phyloP scores from a whole-genome alignment of 1,140 invertebrate genomes.

The Atta colombica region DNA sequence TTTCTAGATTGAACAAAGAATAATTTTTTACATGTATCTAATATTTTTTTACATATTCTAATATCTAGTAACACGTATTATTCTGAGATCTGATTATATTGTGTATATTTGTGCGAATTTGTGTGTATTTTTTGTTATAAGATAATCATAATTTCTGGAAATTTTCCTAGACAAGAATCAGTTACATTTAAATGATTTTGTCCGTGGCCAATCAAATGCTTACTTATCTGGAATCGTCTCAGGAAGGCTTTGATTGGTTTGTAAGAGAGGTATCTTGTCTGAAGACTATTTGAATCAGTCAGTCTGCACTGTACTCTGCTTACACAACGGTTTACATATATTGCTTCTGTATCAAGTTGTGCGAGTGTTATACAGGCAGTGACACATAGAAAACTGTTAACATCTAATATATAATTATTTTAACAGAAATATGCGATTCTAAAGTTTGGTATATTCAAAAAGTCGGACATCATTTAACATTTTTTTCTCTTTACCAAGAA shows the following conservation, averaged over 20 bases:
- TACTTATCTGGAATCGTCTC: not conserved
- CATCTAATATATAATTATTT: not conserved
- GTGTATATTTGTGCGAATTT: not conserved
- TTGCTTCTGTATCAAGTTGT: slow-evolving; percentile 2
- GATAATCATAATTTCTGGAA: not conserved
- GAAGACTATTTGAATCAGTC: slow-evolving; percentile 16
- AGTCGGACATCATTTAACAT: not conserved
- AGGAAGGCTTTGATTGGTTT: slow-evolving; percentile 21
- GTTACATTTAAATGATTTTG: slow-evolving; percentile 29
- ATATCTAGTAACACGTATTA: not conserved
- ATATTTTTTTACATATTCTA: not conserved
- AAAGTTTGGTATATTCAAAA: not conserved
- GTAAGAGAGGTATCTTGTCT: not conserved
- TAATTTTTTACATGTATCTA: not conserved
- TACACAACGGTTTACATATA: slow-evolving; percentile 38
- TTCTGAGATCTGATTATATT: not conserved
- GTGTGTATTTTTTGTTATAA: not conserved
- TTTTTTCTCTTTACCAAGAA: not conserved
- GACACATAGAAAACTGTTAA: not conserved
- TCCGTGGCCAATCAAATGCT: slow-evolving; percentile 16
- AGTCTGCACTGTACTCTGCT: slow-evolving; percentile 38
- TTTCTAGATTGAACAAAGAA: not conserved
- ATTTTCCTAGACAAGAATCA: not conserved
- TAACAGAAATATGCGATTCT: not conserved
- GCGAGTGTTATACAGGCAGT: slow-evolving; percentile 25